Evolutionary conservation across 2,888 invertebrate genomes (phyloP), one percentile per base, ranked within the genome.

Genomic region (Lottia scabra): DNA sequence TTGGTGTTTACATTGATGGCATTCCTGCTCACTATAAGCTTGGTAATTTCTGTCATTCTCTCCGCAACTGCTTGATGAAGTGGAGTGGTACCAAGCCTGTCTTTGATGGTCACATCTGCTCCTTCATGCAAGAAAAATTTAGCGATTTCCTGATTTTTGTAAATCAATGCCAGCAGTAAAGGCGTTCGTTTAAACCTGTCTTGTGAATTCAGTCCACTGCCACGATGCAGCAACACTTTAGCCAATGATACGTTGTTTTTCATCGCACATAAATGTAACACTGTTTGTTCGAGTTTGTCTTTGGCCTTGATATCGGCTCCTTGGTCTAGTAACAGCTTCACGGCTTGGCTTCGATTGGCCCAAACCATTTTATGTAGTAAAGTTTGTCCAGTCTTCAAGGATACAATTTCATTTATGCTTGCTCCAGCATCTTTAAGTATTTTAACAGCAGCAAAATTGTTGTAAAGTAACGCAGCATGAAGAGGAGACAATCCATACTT

Each of bases 401-500:
- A 83, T 23, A 84, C 67, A 2, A 76, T 72, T 71, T 83, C 82
- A 23, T 84, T 83, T 16, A 84, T 79, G 63, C 84, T 81, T 15
- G 85, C 86, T 12, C 86, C 86, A 68, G 75, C 75, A 56, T 82
- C 79, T 12, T 84, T 81, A 8, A 86, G 73, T 74, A 81, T 77
- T 19, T 79, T 79, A 10, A 84, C 83, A 15, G 79, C 77, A 12
- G 73, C 66, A 8, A 84, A 65, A 43, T 84, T 82, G 69, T 81
- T 83, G 67, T 84, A 80, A 26, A 81, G 77, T 27, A 85, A 65
- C 0, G 83, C 81, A 5, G 67, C 77, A 19, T 80, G 79, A 45
- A 85, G 71, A 0, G 84, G 81, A 19, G 83, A 83, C 45, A 74
- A 75, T 0, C 83, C 83, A 65, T 82, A 80, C 69, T 82, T 84